Conservation (phyloP, 2,888 invertebrate genomes). For the Lasioglossum morio region DNA sequence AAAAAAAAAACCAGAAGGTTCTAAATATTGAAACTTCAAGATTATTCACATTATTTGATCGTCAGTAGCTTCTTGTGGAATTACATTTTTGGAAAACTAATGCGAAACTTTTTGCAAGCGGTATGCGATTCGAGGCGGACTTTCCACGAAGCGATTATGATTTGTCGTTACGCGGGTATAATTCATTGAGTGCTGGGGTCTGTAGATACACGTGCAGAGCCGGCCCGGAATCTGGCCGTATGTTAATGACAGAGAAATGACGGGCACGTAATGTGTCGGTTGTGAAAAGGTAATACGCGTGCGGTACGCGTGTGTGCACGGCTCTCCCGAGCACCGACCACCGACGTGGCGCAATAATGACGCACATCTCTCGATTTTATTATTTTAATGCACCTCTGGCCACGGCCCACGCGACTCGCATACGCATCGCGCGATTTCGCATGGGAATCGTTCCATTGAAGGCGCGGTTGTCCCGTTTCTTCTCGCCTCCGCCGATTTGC, state of each 20-base stretch:
- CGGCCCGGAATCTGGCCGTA: conserved; percentile 56
- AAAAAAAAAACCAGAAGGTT: too few species aligned
- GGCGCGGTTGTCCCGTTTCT: conserved; percentile 18
- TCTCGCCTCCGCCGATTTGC: not conserved
- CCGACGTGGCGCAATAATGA: conserved; percentile 81
- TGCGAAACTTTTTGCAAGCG: not conserved
- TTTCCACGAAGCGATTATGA: conserved; percentile 39
- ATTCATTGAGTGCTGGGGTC: conserved; percentile 25
- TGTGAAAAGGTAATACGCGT: conserved; percentile 55
- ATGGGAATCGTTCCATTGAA: conserved; percentile 65
- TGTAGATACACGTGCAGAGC: conserved; percentile 32
- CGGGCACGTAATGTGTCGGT: conserved; percentile 75
- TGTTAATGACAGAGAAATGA: conserved; percentile 78
- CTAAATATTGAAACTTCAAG: not conserved
- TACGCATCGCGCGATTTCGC: conserved; percentile 71
- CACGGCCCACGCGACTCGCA: conserved; percentile 80
- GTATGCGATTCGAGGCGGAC: not conserved
- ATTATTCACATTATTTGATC: not conserved
- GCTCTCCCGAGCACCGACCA: conserved; percentile 69
- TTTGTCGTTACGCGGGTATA: conserved; percentile 2
- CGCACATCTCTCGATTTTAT: conserved; percentile 82
- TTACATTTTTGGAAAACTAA: not conserved
- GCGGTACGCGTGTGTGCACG: conserved; percentile 40
- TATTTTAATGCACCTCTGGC: conserved; percentile 78
- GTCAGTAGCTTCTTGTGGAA: not conserved